phyloP scores from a whole-genome alignment of 2,797 vertebrate species.

The Bufotes viridis region DNA sequence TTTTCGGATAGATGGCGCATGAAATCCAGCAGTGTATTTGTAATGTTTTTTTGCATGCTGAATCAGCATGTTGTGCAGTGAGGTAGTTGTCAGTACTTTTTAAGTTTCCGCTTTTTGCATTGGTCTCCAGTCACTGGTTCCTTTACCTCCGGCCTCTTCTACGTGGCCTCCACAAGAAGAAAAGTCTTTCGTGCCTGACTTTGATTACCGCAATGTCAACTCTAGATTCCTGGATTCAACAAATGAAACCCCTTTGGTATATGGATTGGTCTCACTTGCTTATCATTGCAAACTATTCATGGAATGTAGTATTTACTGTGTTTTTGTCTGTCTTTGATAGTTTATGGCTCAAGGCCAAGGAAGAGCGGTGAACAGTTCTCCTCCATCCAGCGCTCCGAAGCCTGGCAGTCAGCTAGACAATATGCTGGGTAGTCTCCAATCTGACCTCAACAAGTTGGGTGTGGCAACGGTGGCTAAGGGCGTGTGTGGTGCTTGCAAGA shows the following conservation, averaged over 20 bases:
- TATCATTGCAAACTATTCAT: background rate
- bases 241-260: slow-evolving; percentile 45
- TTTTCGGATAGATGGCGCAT: background rate
- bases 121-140: slow-evolving; percentile 48
- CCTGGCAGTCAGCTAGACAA: slow-evolving; percentile 94
- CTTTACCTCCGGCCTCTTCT: slow-evolving; percentile 1
- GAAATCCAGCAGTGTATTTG: background rate
- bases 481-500: slow-evolving; percentile 94
- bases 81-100: background rate
- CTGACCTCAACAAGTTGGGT: slow-evolving; percentile 90
- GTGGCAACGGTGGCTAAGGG: slow-evolving; percentile 94
- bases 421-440: slow-evolving; percentile 95
- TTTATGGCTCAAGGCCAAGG: slow-evolving; percentile 91
- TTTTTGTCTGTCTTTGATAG: slow-evolving; percentile 68
- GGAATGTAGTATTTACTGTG: background rate
- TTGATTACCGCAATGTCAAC: slow-evolving; percentile 33
- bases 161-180: slow-evolving; percentile 42
- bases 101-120: slow-evolving; percentile 24
- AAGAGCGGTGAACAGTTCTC: slow-evolving; percentile 76
- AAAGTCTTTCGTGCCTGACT: slow-evolving; percentile 15
- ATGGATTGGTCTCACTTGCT: slow-evolving; percentile 8
- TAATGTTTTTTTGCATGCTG: slow-evolving; percentile 43
- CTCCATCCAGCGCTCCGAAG: slow-evolving; percentile 80
- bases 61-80: slow-evolving; percentile 7
- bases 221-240: slow-evolving; percentile 23